Conservation (phyloP, 2,888 invertebrate species). For the Pyrrhosoma nymphula region DNA sequence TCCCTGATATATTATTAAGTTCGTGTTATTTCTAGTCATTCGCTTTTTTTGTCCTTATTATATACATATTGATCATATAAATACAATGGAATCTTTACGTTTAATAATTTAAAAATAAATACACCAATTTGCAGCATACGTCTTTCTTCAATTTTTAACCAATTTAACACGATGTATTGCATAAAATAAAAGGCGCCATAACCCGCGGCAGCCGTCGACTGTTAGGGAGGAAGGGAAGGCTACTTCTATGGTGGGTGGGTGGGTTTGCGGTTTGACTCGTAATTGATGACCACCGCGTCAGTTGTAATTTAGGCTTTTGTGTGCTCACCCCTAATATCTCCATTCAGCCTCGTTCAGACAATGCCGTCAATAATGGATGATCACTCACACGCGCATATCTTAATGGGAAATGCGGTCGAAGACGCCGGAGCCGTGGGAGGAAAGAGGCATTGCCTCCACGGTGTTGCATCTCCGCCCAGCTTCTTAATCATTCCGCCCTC, state of each 20-base stretch:
- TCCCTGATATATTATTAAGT: too few relatives aligned
- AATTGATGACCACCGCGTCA: conserved; percentile 19
- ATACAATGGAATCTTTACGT: too few relatives aligned
- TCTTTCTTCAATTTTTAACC: too few relatives aligned
- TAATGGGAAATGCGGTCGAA: conserved; percentile 21
- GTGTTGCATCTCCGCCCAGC: conserved; percentile 9
- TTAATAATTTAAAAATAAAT: too few relatives aligned
- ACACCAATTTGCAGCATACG: too few relatives aligned
- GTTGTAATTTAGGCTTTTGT: conserved; percentile 39
- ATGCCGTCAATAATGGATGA: conserved; percentile 39
- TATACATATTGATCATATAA: too few relatives aligned
- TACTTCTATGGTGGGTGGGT: too few relatives aligned
- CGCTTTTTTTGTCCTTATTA: too few relatives aligned
- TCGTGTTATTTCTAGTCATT: too few relatives aligned
- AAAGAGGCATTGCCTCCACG: neutral
- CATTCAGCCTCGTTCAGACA: conserved; percentile 36
- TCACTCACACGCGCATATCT: neutral
- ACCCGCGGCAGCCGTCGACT: neutral
- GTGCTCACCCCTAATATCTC: conserved; percentile 15
- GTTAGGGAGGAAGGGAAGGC: neutral
- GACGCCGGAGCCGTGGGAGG: neutral
- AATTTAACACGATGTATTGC: too few relatives aligned
- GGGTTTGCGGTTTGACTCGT: neutral
- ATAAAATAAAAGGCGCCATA: neutral
- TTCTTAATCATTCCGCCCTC: conserved; percentile 20